Conservation (phyloP, 92 coral and sea anemone genomes). For the Galaxea fascicularis region DNA sequence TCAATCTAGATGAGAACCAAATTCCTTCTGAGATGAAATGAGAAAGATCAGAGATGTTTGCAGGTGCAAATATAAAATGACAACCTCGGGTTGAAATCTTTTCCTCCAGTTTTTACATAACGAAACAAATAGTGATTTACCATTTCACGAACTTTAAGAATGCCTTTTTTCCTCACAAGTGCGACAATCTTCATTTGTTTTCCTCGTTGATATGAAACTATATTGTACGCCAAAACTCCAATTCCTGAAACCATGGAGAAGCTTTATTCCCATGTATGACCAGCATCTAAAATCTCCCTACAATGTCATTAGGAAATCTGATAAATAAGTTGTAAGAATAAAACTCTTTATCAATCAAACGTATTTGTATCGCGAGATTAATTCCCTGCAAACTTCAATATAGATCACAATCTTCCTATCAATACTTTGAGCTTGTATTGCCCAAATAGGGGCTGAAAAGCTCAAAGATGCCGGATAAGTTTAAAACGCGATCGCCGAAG, state of each 20-base stretch:
- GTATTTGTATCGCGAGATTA: not conserved
- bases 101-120: too few relatives aligned
- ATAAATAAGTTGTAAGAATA: not conserved
- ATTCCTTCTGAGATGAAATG: not conserved
- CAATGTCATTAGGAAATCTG: not conserved
- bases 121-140: not conserved
- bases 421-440: not conserved
- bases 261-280: not conserved
- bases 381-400: slow-evolving; percentile 3
- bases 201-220: not conserved
- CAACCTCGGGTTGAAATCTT: not conserved
- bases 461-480: too few relatives aligned
- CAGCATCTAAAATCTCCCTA: not conserved
- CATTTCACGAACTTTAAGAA: not conserved
- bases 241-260: not conserved
- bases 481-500: not conserved
- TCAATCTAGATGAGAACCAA: not conserved
- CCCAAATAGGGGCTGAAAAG: not conserved
- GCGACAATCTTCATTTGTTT: not conserved
- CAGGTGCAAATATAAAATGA: not conserved
- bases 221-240: not conserved
- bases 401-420: slow-evolving; percentile 7
- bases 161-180: not conserved
- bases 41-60: not conserved
- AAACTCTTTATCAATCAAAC: not conserved